phyloP scores from a whole-genome alignment of 1,140 invertebrate species.

The Pachypsylla venusta region DNA sequence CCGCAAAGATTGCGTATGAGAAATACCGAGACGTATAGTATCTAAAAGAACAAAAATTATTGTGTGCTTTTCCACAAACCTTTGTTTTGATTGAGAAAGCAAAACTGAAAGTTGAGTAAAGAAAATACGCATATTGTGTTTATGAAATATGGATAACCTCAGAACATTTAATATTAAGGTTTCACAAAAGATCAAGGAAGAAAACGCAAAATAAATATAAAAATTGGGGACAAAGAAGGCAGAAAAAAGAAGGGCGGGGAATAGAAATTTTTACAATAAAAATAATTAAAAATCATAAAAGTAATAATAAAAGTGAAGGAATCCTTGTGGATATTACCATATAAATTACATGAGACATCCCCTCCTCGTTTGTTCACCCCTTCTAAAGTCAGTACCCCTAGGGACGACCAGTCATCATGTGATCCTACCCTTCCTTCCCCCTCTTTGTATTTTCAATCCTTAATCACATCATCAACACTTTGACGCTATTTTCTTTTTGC shows the following conservation, averaged over 20 bases:
- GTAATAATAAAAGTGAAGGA: conserved; percentile 8
- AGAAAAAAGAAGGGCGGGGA: no score
- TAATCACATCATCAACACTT: conserved; percentile 9
- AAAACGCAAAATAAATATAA: not conserved
- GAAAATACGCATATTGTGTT: not conserved
- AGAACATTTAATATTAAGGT: conserved; percentile 2
- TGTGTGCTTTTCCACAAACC: no score
- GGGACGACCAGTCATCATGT: conserved; percentile 8
- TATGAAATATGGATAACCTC: conserved; percentile 9
- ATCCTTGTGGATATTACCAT: conserved; percentile 7
- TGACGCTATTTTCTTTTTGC: not conserved
- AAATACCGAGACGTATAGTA: no score
- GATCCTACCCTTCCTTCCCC: no score
- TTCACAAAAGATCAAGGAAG: conserved; percentile 8
- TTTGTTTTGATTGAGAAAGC: not conserved
- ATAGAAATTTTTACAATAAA: conserved; percentile 1
- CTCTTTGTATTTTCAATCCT: not conserved
- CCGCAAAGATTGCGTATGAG: no score
- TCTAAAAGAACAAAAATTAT: no score
- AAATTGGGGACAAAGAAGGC: no score
- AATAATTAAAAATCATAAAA: conserved; percentile 10
- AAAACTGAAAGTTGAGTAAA: not conserved
- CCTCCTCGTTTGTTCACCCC: not conserved
- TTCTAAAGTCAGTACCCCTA: conserved; percentile 1
- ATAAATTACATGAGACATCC: conserved; percentile 9